Base-by-base conservation (phyloP, 2,888 invertebrate genomes). In the Eledona agricola region DNA sequence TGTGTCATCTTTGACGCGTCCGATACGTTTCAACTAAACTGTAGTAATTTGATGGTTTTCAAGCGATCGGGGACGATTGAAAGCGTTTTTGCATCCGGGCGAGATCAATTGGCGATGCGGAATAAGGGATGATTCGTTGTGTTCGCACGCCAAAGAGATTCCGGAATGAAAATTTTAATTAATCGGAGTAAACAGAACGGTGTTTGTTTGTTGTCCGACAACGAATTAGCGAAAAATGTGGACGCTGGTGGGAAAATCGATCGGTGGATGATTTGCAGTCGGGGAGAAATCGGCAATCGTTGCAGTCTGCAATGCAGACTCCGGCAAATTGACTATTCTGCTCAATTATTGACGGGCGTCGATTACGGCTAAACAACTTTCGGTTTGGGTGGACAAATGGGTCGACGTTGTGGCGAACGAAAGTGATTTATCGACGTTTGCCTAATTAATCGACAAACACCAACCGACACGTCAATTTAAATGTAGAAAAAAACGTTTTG, bases 41-140 rank as follows among this genome's bases (percentile, higher is more conserved):
- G 9, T 15, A 42, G 46, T 47, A 47, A 47, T 37, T 37, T 29
- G 35, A 47, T 37, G 22, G 37, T 23, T 50, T 50, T 50, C 31
- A 31, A 38, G 10, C 40, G 32, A 50, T 32, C 37, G 10, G 28
- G 28, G 29, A 26, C 37, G 47, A 47, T 47, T 37, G 47, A 47
- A 50, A 38, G 32, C 28, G 40, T 31, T 25, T 37, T 50, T 50
- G 40, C 49, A 38, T 38, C 23, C 40, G 31, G 25, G 37, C 28
- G 47, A 47, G 37, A 29, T 26, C 47, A 47, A 47, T 47, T 47
- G 7, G 32, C 16, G 34, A 15, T 9, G 28, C 22, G 6, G 15
- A 40, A 26, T 17, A 28, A 29, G 19, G 7, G 22, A 31, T n/a
- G 12, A 11, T 2, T n/a, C n/a, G 28, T 9, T 7, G 9, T n/a